These are phyloP conservation scores for Spinus pinus DNA, from an alignment of 2,797 vertebrate species.

Conservation along the genomic window DNA sequence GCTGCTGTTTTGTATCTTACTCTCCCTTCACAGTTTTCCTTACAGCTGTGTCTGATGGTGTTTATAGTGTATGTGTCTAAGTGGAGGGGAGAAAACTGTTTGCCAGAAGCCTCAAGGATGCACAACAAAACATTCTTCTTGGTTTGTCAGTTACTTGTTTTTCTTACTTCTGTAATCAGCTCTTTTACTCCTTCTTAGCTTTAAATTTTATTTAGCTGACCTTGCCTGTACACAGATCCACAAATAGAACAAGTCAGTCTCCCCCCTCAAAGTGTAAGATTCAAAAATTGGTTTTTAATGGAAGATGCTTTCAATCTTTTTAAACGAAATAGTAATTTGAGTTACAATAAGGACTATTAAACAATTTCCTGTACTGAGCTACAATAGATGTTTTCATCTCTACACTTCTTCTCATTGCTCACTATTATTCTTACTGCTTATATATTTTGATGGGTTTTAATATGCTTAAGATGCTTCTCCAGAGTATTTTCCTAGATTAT, in stretches of 20 bases:
- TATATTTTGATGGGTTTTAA: neutral
- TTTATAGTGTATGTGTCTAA: neutral
- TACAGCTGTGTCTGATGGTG: accelerated
- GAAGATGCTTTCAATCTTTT: neutral
- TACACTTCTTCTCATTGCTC: neutral
- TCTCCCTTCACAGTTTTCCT: neutral
- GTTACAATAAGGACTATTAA: neutral
- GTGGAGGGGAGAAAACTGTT: neutral
- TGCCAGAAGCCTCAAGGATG: neutral
- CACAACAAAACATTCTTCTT: neutral
- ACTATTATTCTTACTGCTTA: neutral
- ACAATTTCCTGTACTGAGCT: neutral
- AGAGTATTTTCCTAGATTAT: neutral
- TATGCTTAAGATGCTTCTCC: neutral
- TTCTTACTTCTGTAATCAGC: neutral
- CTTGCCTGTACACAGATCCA: neutral
- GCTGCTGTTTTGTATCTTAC: neutral
- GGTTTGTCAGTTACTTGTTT: neutral
- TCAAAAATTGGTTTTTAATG: neutral
- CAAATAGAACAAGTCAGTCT: neutral
- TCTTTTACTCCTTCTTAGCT: neutral
- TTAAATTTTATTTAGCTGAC: neutral
- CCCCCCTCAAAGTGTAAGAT: neutral
- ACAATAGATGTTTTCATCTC: neutral
- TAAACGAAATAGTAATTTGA: neutral